A percentile compares a stretch with the other conserved stretches of the same genome.
Conservation (phyloP, 2,797 vertebrate genomes). For the Pseudopleuronectes americanus region DNA sequence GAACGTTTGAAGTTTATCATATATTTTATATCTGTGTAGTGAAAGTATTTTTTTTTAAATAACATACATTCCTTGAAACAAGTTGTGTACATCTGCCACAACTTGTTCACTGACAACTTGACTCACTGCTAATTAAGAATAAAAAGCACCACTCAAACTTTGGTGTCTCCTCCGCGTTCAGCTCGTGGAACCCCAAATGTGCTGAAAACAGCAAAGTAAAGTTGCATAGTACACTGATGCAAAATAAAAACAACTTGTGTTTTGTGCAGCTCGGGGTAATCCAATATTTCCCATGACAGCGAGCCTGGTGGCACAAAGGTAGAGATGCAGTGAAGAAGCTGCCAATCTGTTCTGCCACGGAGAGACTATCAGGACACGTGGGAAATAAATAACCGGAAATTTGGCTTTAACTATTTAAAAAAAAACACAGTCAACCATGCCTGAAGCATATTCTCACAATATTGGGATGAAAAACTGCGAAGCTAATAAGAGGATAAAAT, state of each 20-base stretch:
- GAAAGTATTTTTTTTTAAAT: too few species aligned
- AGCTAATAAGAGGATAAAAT: constrained; percentile 39
- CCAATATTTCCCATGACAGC: constrained; percentile 35
- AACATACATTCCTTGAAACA: constrained; percentile 3
- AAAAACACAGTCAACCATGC: constrained; percentile 1
- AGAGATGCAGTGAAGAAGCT: constrained; percentile 39
- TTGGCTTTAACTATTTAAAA: constrained; percentile 49
- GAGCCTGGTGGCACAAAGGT: constrained; percentile 54
- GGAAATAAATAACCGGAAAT: constrained; percentile 53
- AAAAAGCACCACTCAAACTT: neutral
- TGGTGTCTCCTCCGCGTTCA: neutral
- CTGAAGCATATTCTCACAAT: constrained; percentile 56
- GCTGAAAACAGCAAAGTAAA: constrained; percentile 2
- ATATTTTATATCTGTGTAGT: neutral
- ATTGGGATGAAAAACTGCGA: constrained; percentile 24
- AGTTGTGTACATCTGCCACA: constrained; percentile 3
- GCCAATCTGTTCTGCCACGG: constrained; percentile 44
- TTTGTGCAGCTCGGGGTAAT: constrained; percentile 30
- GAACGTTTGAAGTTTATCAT: neutral
- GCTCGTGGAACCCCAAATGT: neutral
- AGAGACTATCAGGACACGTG: constrained; percentile 41
- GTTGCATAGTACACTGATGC: constrained; percentile 2
- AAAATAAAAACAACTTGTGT: constrained; percentile 30
- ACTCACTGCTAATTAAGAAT: constrained; percentile 11
- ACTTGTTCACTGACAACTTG: neutral